A percentile compares a stretch with the other conserved stretches of the same genome.
Conservation (phyloP, 2,113 vertebrate species). For the Bostrychus sinensis region DNA sequence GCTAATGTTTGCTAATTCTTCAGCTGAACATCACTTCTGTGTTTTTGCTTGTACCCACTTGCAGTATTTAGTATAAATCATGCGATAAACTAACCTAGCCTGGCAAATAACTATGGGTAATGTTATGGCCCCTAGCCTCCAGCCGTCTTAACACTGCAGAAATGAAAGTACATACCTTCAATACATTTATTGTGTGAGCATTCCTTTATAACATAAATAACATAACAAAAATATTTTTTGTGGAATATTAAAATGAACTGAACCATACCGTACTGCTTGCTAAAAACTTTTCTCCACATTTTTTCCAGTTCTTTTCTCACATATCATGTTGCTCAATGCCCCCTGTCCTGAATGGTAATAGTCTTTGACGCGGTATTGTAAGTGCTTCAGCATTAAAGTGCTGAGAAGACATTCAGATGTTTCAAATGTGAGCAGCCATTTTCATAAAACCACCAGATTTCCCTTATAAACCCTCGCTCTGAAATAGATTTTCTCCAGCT, state of each 20-base stretch:
- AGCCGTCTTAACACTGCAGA: no score
- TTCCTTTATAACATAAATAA: background rate
- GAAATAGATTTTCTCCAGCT: slow-evolving; percentile 18
- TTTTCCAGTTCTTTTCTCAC: background rate
- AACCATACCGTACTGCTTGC: background rate
- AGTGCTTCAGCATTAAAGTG: slow-evolving; percentile 6
- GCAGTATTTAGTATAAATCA: no score
- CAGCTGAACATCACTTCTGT: no score
- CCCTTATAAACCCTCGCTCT: slow-evolving; percentile 32
- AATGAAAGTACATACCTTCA: background rate
- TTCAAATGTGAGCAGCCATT: slow-evolving; percentile 40
- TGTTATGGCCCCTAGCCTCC: no score
- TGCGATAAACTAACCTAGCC: no score
- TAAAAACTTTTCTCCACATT: background rate
- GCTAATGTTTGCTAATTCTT: no score
- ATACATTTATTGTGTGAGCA: no score
- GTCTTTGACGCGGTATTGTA: slow-evolving; percentile 6
- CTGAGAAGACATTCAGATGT: slow-evolving; percentile 35
- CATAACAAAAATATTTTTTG: background rate
- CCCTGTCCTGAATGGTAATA: slow-evolving; percentile 13
- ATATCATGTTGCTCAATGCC: background rate
- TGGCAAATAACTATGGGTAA: no score
- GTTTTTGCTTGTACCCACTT: no score
- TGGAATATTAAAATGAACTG: background rate
- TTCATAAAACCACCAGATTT: slow-evolving; percentile 56